phyloP scores from a whole-genome alignment of 2,797 vertebrate genomes.

The Onychomys leucogaster region DNA sequence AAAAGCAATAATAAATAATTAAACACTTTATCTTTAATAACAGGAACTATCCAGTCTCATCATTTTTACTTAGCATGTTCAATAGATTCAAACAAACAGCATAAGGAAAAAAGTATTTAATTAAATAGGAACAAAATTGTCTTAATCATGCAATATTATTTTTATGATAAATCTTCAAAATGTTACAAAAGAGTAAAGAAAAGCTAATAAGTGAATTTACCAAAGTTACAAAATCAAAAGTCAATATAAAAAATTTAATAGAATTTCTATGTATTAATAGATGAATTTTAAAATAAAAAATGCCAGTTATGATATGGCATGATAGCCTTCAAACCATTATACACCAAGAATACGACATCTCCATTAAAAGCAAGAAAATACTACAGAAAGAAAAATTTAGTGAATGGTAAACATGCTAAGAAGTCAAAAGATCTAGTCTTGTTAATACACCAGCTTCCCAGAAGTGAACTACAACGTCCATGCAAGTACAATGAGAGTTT shows the following conservation, averaged over 20 bases:
- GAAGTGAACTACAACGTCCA: not conserved
- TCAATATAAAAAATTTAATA: slow-evolving; percentile 32
- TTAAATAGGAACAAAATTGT: not conserved
- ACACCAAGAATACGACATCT: not conserved
- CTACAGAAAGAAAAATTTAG: not conserved
- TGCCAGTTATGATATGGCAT: not conserved
- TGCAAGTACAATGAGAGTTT: not conserved
- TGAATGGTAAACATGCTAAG: not conserved
- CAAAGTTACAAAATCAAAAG: not conserved
- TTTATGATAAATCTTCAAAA: not conserved
- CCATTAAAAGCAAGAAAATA: not conserved
- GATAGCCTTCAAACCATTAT: not conserved
- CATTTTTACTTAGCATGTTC: not conserved
- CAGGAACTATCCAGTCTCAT: not conserved
- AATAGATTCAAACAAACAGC: not conserved
- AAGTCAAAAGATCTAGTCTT: not conserved
- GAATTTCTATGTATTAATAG: not conserved
- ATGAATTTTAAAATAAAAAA: not conserved
- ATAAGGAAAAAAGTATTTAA: not conserved
- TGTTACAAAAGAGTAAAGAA: not conserved
- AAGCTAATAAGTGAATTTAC: not conserved
- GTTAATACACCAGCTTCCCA: not conserved
- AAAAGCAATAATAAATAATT: not conserved
- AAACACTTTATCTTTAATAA: not conserved
- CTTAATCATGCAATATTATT: not conserved